phyloP scores from a whole-genome alignment of 1,140 invertebrate genomes.

The Apis mellifera region Amel_HAv3.1 CM009935.2:5893001-5893500 shows the following conservation, averaged over 20 bases:
- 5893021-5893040: slow-evolving; percentile 95
- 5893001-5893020: slow-evolving; percentile 91
- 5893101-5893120: slow-evolving; percentile 96
- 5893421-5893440: slow-evolving; percentile 88
- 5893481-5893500: slow-evolving; percentile 49
- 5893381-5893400: slow-evolving; percentile 83
- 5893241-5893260: slow-evolving; percentile 94
- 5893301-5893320: slow-evolving; percentile 90
- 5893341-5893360: slow-evolving; percentile 84
- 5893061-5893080: slow-evolving; percentile 97
- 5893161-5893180: not conserved
- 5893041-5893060: slow-evolving; percentile 96
- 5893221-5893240: slow-evolving; percentile 98
- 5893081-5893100: slow-evolving; percentile 96
- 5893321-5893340: slow-evolving; percentile 85
- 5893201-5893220: slow-evolving; percentile 95
- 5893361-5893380: slow-evolving; percentile 75
- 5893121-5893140: slow-evolving; percentile 83
- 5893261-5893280: slow-evolving; percentile 94
- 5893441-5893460: slow-evolving; percentile 69
- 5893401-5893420: slow-evolving; percentile 90
- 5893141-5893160: slow-evolving; percentile 9
- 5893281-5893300: slow-evolving; percentile 91
- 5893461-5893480: slow-evolving; percentile 71
- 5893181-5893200: slow-evolving; percentile 84